Percentiles rank a stretch among this genome's conserved stretches.
Evolutionary conservation across 2,797 vertebrate species (phyloP).

Genomic region (Myotis findleyi): DNA sequence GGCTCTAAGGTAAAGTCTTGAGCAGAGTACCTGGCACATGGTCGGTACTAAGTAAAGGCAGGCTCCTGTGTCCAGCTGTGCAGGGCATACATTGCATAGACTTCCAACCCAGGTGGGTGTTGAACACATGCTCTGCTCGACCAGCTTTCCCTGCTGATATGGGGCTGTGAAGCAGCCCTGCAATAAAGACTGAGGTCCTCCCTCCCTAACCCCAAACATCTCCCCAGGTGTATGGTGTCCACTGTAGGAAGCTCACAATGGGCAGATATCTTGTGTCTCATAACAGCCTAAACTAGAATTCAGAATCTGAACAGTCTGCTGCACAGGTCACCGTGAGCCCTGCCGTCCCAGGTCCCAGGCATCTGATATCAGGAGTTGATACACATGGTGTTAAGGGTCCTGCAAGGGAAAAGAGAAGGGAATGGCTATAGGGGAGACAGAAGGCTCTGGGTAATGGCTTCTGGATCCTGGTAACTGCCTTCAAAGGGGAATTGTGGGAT

Average conservation of each 20-base stretch:
- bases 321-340: background rate
- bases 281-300: background rate
- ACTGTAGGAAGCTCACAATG: background rate
- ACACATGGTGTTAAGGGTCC: background rate
- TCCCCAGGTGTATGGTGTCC: background rate
- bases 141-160: background rate
- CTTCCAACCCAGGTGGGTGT: fast-evolving
- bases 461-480: background rate
- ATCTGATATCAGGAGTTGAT: background rate
- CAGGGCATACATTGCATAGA: background rate
- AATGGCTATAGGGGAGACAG: background rate
- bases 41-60: background rate
- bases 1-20: background rate
- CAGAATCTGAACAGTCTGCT: background rate
- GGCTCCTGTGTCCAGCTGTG: background rate
- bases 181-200: background rate
- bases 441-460: background rate
- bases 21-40: background rate
- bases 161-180: background rate
- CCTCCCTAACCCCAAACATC: background rate
- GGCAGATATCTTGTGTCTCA: background rate
- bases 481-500: background rate
- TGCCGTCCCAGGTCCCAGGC: background rate
- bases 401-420: background rate
- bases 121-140: background rate